Evolutionary conservation across 2,888 invertebrate species (phyloP).

Genomic region (Mimachlamys varia): DNA sequence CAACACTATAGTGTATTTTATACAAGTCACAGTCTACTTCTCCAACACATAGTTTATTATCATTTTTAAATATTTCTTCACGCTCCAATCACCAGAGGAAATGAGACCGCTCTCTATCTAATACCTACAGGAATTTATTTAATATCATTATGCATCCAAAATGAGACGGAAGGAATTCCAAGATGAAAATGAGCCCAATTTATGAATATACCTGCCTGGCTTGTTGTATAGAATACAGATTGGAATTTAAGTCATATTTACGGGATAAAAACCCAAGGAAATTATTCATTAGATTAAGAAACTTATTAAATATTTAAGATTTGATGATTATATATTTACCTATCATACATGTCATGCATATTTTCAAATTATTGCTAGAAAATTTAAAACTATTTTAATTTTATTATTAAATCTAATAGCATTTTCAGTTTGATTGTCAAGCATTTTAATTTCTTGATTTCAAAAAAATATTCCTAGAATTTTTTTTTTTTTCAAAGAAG

Average conservation of each 20-base stretch:
- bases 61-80: conserved; percentile 19
- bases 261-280: background rate
- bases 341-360: background rate
- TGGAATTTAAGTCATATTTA: background rate
- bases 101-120: background rate
- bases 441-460: background rate
- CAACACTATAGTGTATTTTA: background rate
- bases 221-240: background rate
- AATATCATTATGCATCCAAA: conserved; percentile 11
- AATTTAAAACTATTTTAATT: background rate
- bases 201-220: background rate
- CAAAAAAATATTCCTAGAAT: too few species aligned
- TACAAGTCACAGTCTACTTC: background rate
- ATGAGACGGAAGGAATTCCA: background rate
- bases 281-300: background rate
- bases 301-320: background rate
- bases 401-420: background rate
- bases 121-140: conserved; percentile 18
- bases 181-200: conserved; percentile 22
- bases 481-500: too few species aligned
- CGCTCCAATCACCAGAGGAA: background rate
- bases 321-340: background rate
- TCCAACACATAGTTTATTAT: background rate
- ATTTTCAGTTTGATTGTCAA: background rate
- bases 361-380: background rate